These are phyloP conservation scores for Beris chalybata DNA, from an alignment of 2,888 invertebrate species.

Conservation along the genomic window DNA sequence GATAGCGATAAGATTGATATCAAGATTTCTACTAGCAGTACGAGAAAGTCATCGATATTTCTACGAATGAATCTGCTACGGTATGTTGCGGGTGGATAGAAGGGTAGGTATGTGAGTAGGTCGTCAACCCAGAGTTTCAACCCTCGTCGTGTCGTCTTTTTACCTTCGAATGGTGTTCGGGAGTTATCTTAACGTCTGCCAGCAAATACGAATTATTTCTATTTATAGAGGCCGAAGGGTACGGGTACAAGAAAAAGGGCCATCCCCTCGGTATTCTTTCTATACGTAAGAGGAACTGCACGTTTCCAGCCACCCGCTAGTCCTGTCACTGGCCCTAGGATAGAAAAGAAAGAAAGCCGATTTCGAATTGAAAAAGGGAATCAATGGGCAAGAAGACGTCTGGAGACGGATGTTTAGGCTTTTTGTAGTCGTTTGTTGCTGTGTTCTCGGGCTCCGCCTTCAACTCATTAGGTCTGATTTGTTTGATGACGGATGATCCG, in stretches of 20 bases:
- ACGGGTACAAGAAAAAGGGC: slow-evolving; percentile 13
- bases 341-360: too few relatives aligned
- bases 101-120: too few relatives aligned
- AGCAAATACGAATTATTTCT: not conserved
- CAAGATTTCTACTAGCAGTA: too few relatives aligned
- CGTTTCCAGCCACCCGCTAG: slow-evolving; percentile 1
- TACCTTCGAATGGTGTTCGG: slow-evolving; percentile 4
- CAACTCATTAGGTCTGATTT: slow-evolving; percentile 24
- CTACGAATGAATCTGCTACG: too few relatives aligned
- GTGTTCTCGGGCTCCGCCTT: slow-evolving; percentile 10
- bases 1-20: slow-evolving; percentile 6
- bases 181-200: not conserved
- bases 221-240: slow-evolving; percentile 25
- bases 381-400: slow-evolving; percentile 1
- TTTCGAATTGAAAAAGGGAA: too few relatives aligned
- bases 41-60: too few relatives aligned
- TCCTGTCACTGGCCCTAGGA: not conserved
- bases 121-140: too few relatives aligned
- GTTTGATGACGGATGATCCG: slow-evolving; percentile 10
- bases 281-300: not conserved
- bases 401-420: slow-evolving; percentile 5
- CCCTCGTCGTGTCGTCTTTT: slow-evolving; percentile 1
- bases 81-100: too few relatives aligned
- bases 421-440: slow-evolving; percentile 7
- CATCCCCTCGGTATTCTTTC: not conserved